Base-by-base conservation (phyloP, 2,888 invertebrate genomes). In the Heliconius hortense region DNA sequence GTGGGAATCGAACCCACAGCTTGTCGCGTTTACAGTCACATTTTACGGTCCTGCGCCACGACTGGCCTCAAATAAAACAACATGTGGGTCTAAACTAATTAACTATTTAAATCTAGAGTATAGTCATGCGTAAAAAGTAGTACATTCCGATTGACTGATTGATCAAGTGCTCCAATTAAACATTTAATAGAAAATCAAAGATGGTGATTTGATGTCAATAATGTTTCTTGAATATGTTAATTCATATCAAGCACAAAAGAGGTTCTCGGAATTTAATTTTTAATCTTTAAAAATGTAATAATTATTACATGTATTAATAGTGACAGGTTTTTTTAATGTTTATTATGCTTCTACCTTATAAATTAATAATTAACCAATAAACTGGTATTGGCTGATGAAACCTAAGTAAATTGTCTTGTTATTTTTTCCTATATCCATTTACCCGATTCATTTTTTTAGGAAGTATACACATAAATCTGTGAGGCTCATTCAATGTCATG, bases 41-140 rank as follows among this genome's bases (percentile, higher is more conserved):
- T 2, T 35, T 35, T 35, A 48, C 18, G 18, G 7, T 2, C 2
- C 4, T 48, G 18, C 0, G 7, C 7, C 5, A 48, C 48, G 48
- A 7, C 7, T 48, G 48, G 18, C 48, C 48, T 21, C 56, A 56
- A 21, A 56, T 56, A 35, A 24, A 35, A 64, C 10, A 21, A n/a
- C 21, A 35, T 31, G 63, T 64, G 4, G 11, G 35, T 64, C n/a
- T 64, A 18, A 64, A 64, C 21, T 64, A 64, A 35, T 64, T 64
- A 43, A 24, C 15, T 60, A 60, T 43, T 66, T 43, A 43, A 7
- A 43, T 26, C n/a, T 35, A 35, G n/a, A 39, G 7, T 24, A 66
- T 39, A 66, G 39, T 39, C 43, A 66, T 43, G 66, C 66, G 24
- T 66, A 66, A 66, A 66, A 66, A 43, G 66, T 66, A 18, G 66